Evolutionary conservation across 2,113 vertebrate species (phyloP).

Genomic region (Eulacestoma nigropectus): DNA sequence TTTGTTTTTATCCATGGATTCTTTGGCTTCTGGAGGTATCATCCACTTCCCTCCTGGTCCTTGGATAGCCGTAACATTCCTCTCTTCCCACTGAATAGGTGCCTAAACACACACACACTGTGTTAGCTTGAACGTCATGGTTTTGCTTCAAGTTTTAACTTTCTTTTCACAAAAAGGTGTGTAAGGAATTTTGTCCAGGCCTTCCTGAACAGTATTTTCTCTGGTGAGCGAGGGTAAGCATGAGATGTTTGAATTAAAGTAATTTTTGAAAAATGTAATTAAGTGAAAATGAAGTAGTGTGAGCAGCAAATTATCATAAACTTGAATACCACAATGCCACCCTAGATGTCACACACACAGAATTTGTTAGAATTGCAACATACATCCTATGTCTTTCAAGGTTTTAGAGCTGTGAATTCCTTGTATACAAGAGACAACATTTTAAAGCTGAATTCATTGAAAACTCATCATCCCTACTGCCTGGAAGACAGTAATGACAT

Average conservation of each 20-base stretch:
- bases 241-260: not conserved
- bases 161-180: not conserved
- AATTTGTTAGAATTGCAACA: not conserved
- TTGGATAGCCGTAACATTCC: conserved; percentile 88
- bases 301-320: not conserved
- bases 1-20: conserved; percentile 96
- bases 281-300: not conserved
- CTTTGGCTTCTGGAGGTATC: conserved; percentile 93
- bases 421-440: not conserved
- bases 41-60: conserved; percentile 91
- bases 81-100: conserved; percentile 91
- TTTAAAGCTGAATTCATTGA: not conserved
- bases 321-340: not conserved
- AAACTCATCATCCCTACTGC: not conserved
- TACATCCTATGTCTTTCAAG: not conserved
- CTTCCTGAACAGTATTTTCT: not conserved
- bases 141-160: not conserved
- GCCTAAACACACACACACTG: conserved; percentile 68
- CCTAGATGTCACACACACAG: not conserved
- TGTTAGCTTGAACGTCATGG: not conserved
- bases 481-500: not conserved
- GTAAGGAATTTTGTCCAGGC: not conserved
- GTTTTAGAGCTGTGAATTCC: not conserved
- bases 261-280: not conserved
- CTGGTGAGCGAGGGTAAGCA: not conserved